A percentile compares a stretch with the other conserved stretches of the same genome.
Evolutionary conservation across 2,113 vertebrate genomes (phyloP).

Genomic region (Tenebrosternarchus preto): DNA sequence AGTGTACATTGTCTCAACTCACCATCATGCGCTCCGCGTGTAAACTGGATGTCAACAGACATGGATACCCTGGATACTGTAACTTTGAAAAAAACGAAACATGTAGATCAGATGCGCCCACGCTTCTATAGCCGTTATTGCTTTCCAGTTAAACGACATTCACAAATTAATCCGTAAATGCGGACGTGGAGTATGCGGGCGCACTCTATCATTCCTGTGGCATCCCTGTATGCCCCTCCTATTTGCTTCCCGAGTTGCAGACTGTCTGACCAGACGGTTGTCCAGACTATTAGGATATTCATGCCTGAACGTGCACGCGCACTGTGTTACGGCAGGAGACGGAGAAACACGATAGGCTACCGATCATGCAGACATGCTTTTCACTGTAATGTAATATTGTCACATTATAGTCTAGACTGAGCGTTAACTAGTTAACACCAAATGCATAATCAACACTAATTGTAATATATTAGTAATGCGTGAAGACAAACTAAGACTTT

Average conservation of each 20-base stretch:
- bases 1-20: slow-evolving; percentile 36
- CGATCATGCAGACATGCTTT: too few relatives aligned
- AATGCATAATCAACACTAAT: too few relatives aligned
- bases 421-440: neutral
- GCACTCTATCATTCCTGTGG: neutral
- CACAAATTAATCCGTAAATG: neutral
- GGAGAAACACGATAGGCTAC: neutral
- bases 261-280: neutral
- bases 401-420: neutral
- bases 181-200: neutral
- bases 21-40: slow-evolving; percentile 43
- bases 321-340: neutral
- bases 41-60: slow-evolving; percentile 35
- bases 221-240: neutral
- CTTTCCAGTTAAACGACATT: neutral
- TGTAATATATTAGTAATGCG: too few relatives aligned
- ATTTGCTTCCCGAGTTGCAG: neutral
- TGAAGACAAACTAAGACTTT: neutral
- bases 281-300: slow-evolving; percentile 9
- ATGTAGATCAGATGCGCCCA: neutral
- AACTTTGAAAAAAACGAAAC: slow-evolving; percentile 20
- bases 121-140: neutral
- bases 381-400: slow-evolving; percentile 9
- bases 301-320: neutral
- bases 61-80: slow-evolving; percentile 9